Conservation (phyloP, 2,888 invertebrate species). For the Epicampocera succincta region DNA sequence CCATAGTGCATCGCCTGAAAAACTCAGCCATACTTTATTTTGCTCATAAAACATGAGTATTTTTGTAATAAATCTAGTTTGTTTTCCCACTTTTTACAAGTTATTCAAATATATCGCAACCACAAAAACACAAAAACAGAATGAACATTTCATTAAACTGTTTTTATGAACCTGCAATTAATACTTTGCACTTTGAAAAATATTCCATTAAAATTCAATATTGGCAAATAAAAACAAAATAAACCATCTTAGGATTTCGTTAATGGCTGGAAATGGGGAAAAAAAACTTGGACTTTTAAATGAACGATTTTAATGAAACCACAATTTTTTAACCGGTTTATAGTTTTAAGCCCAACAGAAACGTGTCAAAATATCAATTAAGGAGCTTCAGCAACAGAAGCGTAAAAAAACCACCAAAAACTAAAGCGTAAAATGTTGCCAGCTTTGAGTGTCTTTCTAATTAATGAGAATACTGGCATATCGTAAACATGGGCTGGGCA, state of each 20-base stretch:
- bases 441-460: conserved; percentile 21
- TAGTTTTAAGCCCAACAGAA: conserved; percentile 11
- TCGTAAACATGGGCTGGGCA: too few relatives aligned
- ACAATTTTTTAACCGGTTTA: conserved; percentile 18
- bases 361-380: conserved; percentile 53
- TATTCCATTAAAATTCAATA: conserved; percentile 32
- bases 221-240: conserved; percentile 26
- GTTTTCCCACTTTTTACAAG: conserved; percentile 7
- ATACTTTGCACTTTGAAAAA: conserved; percentile 32
- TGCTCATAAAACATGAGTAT: conserved; percentile 31
- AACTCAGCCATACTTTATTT: neutral
- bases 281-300: conserved; percentile 41
- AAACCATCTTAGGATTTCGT: conserved; percentile 36
- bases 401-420: neutral
- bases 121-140: conserved; percentile 1
- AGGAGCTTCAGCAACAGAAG: neutral
- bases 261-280: conserved; percentile 30
- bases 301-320: conserved; percentile 21
- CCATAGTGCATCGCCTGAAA: conserved; percentile 11
- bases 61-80: conserved; percentile 51
- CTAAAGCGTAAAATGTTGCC: neutral
- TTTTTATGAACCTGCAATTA: conserved; percentile 50
- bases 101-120: conserved; percentile 47
- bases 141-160: conserved; percentile 41
- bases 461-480: conserved; percentile 1